These are phyloP conservation scores for Mya arenaria DNA, from an alignment of 1,140 invertebrate species.

Conservation along the genomic window DNA sequence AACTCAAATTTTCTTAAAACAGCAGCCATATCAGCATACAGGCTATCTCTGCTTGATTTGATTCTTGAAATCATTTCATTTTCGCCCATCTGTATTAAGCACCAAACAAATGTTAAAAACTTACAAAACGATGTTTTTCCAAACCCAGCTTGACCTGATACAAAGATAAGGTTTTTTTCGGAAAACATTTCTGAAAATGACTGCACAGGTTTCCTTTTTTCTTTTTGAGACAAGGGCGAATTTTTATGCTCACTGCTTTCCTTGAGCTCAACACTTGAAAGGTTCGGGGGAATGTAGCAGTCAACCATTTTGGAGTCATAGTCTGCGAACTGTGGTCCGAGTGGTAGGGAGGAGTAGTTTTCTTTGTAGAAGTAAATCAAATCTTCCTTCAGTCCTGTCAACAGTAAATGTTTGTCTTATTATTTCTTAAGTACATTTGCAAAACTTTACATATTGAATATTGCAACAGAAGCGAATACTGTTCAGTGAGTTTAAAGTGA, in stretches of 20 bases:
- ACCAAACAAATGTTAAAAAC: no score
- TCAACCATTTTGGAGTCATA: background rate
- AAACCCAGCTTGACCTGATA: background rate
- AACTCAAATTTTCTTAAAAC: background rate
- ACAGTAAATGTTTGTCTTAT: no score
- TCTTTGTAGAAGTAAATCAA: conserved; percentile 1
- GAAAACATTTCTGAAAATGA: background rate
- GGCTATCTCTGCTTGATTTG: no score
- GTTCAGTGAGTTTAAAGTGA: no score
- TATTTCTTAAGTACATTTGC: no score
- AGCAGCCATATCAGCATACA: background rate
- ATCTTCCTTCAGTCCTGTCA: background rate
- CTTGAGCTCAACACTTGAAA: background rate
- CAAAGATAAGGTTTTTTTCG: background rate
- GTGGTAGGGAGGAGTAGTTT: background rate
- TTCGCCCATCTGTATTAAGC: no score
- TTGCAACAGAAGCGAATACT: no score
- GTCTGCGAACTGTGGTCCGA: background rate
- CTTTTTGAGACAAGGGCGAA: no score
- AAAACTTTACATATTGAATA: no score
- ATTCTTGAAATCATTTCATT: no score
- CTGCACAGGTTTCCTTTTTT: background rate
- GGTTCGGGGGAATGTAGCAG: background rate
- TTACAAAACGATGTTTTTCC: background rate
- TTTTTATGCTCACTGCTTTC: no score